Percentiles rank a stretch among this genome's conserved stretches.
Conservation (phyloP, 2,888 invertebrate species). For the Heliconius ismenius region DNA sequence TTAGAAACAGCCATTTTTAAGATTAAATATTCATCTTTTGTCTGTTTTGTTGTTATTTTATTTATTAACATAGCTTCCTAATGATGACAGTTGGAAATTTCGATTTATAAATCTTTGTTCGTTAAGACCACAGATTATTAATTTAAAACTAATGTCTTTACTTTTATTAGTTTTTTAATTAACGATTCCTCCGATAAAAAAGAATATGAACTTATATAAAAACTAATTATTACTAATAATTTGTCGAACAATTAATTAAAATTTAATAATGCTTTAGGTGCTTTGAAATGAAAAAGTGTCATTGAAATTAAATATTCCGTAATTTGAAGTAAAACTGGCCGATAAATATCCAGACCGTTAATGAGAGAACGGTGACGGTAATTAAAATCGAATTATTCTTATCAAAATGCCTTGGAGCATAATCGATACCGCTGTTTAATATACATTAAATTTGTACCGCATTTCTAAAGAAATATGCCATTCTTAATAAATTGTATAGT, state of each 20-base stretch:
- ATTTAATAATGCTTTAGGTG: not conserved
- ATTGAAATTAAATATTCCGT: conserved; percentile 16
- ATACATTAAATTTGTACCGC: conserved; percentile 20
- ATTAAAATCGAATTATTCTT: conserved; percentile 34
- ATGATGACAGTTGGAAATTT: not conserved
- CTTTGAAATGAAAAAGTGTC: not conserved
- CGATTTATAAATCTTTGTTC: not conserved
- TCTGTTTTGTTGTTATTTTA: conserved; percentile 1
- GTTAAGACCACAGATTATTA: not conserved
- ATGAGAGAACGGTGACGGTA: conserved; percentile 25
- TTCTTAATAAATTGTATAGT: not conserved
- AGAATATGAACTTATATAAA: not conserved
- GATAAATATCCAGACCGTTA: conserved; percentile 18
- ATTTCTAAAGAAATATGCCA: conserved; percentile 1
- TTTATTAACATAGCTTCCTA: conserved; percentile 11
- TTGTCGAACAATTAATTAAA: not conserved
- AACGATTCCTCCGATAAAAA: too few species aligned
- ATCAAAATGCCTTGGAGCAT: conserved; percentile 27
- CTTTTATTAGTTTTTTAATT: too few species aligned
- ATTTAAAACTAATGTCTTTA: too few species aligned
- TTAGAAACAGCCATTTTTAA: conserved; percentile 15
- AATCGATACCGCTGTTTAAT: conserved; percentile 20
- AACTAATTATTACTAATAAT: not conserved
- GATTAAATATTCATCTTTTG: conserved; percentile 17
- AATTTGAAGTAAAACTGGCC: conserved; percentile 4